A percentile compares a stretch with the other conserved stretches of the same genome.
Conservation (phyloP, 1,140 invertebrate species). For the Lutraria rhynchaena region DNA sequence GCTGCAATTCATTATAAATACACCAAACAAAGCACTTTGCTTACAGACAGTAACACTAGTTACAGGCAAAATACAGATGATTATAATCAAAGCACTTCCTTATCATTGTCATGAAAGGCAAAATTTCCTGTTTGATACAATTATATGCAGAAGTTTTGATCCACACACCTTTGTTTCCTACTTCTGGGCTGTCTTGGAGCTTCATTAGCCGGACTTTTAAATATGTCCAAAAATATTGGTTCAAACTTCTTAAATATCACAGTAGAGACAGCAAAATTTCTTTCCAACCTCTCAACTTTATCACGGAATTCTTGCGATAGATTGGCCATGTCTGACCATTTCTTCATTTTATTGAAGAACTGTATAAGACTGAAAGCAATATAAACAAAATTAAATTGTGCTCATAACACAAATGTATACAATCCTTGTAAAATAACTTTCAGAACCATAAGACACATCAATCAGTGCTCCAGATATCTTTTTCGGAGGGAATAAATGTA, state of each 20-base stretch:
- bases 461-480: no score
- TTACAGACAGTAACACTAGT: no score
- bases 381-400: no score
- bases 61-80: not conserved
- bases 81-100: not conserved
- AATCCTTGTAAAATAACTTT: no score
- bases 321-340: conserved; percentile 97
- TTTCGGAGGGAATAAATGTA: no score
- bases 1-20: no score
- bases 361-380: conserved; percentile 90
- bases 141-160: not conserved
- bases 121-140: no score
- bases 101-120: not conserved
- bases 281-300: conserved; percentile 93
- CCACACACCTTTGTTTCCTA: conserved; percentile 87
- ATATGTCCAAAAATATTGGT: conserved; percentile 88
- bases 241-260: conserved; percentile 97
- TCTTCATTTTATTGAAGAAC: conserved; percentile 97
- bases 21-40: no score
- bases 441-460: no score
- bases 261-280: conserved; percentile 97
- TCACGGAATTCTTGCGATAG: conserved; percentile 92
- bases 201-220: conserved; percentile 80
- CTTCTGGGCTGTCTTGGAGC: conserved; percentile 85
- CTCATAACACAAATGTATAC: no score